These are phyloP conservation scores for Bradysia coprophila DNA, from an alignment of 1,140 invertebrate species.

Conservation along the genomic window DNA sequence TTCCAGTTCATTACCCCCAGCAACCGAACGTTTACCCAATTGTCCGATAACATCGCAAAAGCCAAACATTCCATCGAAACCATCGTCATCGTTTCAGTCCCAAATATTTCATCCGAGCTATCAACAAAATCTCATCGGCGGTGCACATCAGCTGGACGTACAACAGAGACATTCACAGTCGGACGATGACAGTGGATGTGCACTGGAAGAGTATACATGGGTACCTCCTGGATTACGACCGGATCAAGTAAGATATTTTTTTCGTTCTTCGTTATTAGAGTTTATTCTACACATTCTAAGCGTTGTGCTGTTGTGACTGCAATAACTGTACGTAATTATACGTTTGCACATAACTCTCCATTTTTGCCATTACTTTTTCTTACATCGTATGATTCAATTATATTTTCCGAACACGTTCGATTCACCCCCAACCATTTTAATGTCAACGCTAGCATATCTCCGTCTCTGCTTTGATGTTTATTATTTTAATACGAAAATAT, in stretches of 20 bases:
- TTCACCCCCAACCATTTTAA: too few species aligned
- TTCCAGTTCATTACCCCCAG: neutral
- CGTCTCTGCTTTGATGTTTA: too few species aligned
- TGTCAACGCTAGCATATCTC: too few species aligned
- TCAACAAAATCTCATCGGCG: conserved; percentile 24
- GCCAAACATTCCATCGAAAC: conserved; percentile 20
- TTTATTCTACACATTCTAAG: too few species aligned
- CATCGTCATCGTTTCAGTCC: conserved; percentile 25
- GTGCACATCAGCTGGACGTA: conserved; percentile 38
- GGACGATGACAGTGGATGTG: conserved; percentile 93
- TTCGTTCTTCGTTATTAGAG: too few species aligned
- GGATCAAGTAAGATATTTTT: conserved; percentile 88
- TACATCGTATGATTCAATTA: too few species aligned
- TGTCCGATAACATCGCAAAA: neutral
- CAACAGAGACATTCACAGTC: conserved; percentile 84
- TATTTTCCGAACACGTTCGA: too few species aligned
- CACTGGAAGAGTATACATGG: conserved; percentile 96
- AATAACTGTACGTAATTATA: too few species aligned
- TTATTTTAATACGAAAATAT: too few species aligned
- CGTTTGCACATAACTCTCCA: too few species aligned
- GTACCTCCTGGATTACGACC: conserved; percentile 87
- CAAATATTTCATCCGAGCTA: conserved; percentile 14
- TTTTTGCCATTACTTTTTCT: too few species aligned
- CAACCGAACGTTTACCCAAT: neutral
- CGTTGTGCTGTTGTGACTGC: too few species aligned